Evolutionary conservation across 2,888 invertebrate genomes (phyloP).

Genomic region (Caenorhabditis sp.): DNA sequence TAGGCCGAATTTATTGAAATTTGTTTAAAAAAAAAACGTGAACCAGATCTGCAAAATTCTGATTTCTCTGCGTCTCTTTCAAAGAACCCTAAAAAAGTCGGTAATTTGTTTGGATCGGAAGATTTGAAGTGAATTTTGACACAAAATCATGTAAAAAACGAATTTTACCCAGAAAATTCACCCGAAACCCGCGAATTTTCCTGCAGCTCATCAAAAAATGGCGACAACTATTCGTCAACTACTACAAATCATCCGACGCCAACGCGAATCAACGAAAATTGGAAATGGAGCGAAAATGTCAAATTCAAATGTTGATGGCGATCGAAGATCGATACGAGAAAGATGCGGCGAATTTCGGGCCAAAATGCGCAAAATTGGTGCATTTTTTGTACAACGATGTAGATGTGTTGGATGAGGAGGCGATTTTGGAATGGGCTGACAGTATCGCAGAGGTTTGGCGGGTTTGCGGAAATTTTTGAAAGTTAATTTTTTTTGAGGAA

Average conservation of each 20-base stretch:
- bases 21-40: too few species aligned
- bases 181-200: background rate
- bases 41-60: too few species aligned
- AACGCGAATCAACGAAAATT: slow-evolving; percentile 8
- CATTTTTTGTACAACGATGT: slow-evolving; percentile 52
- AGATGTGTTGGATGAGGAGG: slow-evolving; percentile 46
- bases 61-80: too few species aligned
- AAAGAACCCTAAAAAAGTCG: too few species aligned
- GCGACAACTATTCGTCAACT: slow-evolving; percentile 56
- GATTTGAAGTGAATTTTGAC: too few species aligned
- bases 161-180: too few species aligned
- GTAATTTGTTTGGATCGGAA: too few species aligned
- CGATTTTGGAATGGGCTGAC: slow-evolving; percentile 54
- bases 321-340: slow-evolving; percentile 50
- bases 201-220: slow-evolving; percentile 52
- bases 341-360: slow-evolving; percentile 7
- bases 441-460: too few species aligned
- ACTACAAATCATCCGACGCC: slow-evolving; percentile 45
- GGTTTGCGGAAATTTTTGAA: too few species aligned
- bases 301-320: slow-evolving; percentile 59
- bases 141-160: too few species aligned
- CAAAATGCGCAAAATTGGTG: slow-evolving; percentile 40
- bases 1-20: too few species aligned
- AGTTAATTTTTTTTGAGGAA: slow-evolving; percentile 3
- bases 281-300: slow-evolving; percentile 27